Evolutionary conservation across 2,797 vertebrate genomes (phyloP).

Genomic region (Eremophila alpestris): DNA sequence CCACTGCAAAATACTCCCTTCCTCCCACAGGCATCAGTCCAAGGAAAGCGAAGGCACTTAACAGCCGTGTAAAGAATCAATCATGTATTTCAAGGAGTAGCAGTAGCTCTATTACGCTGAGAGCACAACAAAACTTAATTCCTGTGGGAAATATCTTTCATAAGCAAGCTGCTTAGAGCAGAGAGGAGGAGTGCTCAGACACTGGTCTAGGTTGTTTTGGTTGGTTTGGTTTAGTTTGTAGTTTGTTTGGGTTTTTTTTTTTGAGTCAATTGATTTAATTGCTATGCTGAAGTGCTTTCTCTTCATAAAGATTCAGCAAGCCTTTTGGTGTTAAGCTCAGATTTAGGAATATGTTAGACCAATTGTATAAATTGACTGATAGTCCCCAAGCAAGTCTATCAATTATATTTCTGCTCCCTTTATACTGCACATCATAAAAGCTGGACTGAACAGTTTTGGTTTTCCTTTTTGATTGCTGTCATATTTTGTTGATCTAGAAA

Average conservation of each 20-base stretch:
- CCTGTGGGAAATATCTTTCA: conserved; percentile 59
- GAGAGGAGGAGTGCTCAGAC: conserved; percentile 33
- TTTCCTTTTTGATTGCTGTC: neutral
- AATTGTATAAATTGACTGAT: conserved; percentile 35
- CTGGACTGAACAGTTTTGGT: neutral
- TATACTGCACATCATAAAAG: neutral
- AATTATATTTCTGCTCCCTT: neutral
- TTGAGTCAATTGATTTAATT: conserved; percentile 41
- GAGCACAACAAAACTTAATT: conserved; percentile 65
- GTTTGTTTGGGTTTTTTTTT: neutral
- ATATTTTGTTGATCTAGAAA: neutral
- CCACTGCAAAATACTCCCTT: conserved; percentile 52
- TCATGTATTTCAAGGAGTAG: conserved; percentile 67
- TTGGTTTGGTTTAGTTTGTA: too few relatives aligned
- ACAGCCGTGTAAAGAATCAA: conserved; percentile 66
- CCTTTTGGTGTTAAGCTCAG: conserved; percentile 39
- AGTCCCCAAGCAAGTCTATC: conserved; percentile 1
- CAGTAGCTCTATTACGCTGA: conserved; percentile 47
- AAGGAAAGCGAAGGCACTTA: conserved; percentile 66
- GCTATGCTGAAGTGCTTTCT: conserved; percentile 27
- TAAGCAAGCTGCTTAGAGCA: conserved; percentile 31
- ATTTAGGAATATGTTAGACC: conserved; percentile 33
- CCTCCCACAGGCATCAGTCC: conserved; percentile 67
- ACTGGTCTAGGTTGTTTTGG: neutral
- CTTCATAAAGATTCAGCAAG: conserved; percentile 27